Conservation (phyloP, 2,113 vertebrate species). For the Tenebrosternarchus preto region DNA sequence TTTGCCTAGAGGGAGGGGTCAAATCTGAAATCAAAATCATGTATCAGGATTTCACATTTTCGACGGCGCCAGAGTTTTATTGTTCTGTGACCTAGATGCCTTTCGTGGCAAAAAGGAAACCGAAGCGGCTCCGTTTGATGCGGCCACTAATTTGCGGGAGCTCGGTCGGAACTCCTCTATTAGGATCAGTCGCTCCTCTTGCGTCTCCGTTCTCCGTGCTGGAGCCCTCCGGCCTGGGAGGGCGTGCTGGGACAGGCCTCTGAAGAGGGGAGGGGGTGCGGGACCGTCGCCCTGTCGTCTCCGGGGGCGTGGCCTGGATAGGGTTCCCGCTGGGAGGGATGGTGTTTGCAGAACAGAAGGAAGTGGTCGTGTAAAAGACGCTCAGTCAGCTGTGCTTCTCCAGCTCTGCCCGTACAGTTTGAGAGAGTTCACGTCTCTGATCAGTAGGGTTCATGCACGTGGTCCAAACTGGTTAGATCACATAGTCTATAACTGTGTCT, state of each 20-base stretch:
- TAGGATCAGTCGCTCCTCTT: background rate
- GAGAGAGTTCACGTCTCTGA: no score
- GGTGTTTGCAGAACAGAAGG: background rate
- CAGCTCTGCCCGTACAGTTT: no score
- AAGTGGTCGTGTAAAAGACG: background rate
- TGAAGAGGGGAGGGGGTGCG: no score
- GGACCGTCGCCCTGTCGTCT: no score
- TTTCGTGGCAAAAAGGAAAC: background rate
- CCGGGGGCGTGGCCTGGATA: no score
- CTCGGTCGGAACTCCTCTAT: background rate
- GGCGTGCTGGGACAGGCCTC: no score
- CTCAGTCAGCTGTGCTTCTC: no score
- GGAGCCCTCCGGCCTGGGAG: no score
- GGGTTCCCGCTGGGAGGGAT: no score
- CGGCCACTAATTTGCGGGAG: background rate
- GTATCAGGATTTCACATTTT: background rate
- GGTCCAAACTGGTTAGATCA: no score
- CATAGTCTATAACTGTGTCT: no score
- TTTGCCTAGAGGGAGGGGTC: background rate
- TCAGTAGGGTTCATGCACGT: no score
- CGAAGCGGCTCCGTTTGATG: background rate
- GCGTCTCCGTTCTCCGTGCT: background rate
- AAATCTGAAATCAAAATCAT: background rate
- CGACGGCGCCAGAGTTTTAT: background rate
- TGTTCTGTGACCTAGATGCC: background rate